Base-by-base conservation (phyloP, 2,113 vertebrate species). In the Dipodomys stephensi region DNA sequence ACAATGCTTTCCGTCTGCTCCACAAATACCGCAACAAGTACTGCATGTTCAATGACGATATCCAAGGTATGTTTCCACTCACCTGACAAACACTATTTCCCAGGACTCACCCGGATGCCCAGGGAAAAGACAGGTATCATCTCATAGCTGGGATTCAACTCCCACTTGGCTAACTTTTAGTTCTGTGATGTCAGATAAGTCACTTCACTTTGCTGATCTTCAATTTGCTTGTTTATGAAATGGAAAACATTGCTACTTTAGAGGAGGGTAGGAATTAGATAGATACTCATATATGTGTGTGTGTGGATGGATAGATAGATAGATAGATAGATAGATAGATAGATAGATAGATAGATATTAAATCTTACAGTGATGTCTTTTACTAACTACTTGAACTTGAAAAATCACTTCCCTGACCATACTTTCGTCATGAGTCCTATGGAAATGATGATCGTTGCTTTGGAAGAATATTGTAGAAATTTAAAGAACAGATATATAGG, bases 31-130 rank as follows among this genome's bases (percentile, higher is more conserved):
- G 99, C 84, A 98, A 98, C 97, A 98, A 97, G 87, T 99, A 99
- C 95, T 99, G 99, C 83, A 99, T 99, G 44, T 99, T 99, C 98
- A 99, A 99, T 16, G 99, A 99, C 80, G 99, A 99, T 96, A 99
- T 99, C 97, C 99, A 99, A 98, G 99, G 99, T 99, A 94, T 27
- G 85, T 80, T 30, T 86, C 18, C 57, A 12, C 13, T 79, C 27
- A 4, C 32, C 77, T 23, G 20, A 57, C 49, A 62, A 30, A 28
- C 0, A 3, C 76, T 69, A 80, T 72, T 76, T 74, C 85, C 44
- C 65, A 60, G 64, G 76, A 22, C 64, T 91, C 15, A 0, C 12
- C 62, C 67, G 65, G 28, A 6, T 74, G 80, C 67, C 83, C 25
- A 84, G 49, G 27, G 3, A 2, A 35, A 32, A 25, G 22, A 44